Base-by-base conservation (phyloP, 2,797 vertebrate species). In the Vireo griseus region DNA sequence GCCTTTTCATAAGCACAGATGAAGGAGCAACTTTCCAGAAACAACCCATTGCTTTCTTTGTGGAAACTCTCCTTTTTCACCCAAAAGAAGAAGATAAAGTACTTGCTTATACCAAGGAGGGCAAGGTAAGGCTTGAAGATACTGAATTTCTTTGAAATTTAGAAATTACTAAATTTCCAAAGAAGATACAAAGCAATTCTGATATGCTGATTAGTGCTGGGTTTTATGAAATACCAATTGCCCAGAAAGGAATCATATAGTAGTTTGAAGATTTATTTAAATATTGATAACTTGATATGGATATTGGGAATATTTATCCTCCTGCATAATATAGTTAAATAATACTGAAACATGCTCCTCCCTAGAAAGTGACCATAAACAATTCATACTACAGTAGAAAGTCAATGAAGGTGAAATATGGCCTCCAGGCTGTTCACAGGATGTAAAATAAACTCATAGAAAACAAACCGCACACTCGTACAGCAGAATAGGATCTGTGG, bases 51-150 rank as follows among this genome's bases (percentile, higher is more conserved):
- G 88, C 96, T 91, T 99, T 99, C 97, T 98, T 97, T 13, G 98
- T 99, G 39, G 99, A 99, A 75, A 98, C 97, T 2, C 97, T 99
- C 37, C 92, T 99, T 90, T 99, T 99, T 97, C 99, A 99, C 96
- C 99, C 99, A 0, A 98, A 98, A 91, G 98, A 99, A 31, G 99
- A 99, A 95, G 99, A 99, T 97, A 99, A 99, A 96, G 95, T 99
- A 33, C 98, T 99, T 82, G 99, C 98, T 69, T 99, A 98, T 97
- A 98, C 98, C 97, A 99, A 98, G 88, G 99, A 99, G 58, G 97
- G 98, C 92, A 98, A 98, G 99, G 99, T 99, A 97, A 96, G 97
- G 58, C 20, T n/a, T 82, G 47, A 59, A 83, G 16, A 50, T 47
- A 39, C 3, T 31, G 21, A 4, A 29, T 75, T 77, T 80, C 26